Conservation (phyloP, 2,797 vertebrate species). For the Okamejei kenojei region DNA sequence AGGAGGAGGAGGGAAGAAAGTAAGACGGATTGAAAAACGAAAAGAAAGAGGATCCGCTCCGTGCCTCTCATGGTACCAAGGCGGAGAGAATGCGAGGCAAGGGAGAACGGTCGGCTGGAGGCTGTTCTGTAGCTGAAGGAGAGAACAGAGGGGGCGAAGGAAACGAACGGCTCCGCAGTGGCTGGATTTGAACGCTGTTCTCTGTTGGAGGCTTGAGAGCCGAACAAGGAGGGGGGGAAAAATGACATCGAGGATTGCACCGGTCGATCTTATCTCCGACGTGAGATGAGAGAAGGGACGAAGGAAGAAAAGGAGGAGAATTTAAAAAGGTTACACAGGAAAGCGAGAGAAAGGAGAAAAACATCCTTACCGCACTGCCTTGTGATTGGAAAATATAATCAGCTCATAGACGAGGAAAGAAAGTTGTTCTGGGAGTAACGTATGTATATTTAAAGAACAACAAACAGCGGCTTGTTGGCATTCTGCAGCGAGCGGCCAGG, state of each 20-base stretch:
- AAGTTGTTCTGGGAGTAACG: constrained; percentile 53
- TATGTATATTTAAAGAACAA: not conserved
- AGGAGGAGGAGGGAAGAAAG: not conserved
- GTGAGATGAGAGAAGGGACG: constrained; percentile 40
- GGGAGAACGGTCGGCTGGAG: not conserved
- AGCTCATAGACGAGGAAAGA: constrained; percentile 57
- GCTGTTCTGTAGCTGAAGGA: not conserved
- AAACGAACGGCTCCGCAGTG: constrained; percentile 7
- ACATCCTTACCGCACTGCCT: constrained; percentile 79
- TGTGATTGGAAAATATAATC: constrained; percentile 93
- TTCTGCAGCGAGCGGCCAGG: not conserved
- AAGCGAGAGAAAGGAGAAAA: constrained; percentile 38
- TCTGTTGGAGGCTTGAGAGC: not conserved
- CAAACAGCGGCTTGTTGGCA: not conserved
- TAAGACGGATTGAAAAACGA: not conserved
- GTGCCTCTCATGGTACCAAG: not conserved
- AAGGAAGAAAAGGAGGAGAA: constrained; percentile 41
- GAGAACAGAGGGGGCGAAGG: not conserved
- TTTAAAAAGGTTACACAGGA: not conserved
- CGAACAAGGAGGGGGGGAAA: constrained; percentile 41
- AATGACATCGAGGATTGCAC: constrained; percentile 18
- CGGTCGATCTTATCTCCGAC: constrained; percentile 44
- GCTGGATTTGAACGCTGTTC: constrained; percentile 1
- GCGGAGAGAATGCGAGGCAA: not conserved
- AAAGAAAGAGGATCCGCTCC: not conserved